A percentile compares a stretch with the other conserved stretches of the same genome.
Conservation (phyloP, 2,888 invertebrate genomes). For the Unio delphinus region DNA sequence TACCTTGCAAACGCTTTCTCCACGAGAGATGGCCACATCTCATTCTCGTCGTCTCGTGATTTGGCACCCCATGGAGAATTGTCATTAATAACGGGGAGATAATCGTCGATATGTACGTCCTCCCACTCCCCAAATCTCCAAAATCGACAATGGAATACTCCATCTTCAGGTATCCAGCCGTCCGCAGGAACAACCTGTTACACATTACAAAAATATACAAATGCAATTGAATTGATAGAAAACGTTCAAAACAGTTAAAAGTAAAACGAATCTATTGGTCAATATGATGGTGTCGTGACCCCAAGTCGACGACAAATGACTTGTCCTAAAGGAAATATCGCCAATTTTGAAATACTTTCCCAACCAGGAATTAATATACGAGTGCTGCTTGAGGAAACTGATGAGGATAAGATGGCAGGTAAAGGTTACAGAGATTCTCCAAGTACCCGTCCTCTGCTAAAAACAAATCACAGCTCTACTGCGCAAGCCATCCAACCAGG, state of each 20-base stretch:
- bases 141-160: conserved; percentile 58
- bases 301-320: background rate
- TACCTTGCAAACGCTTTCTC: conserved; percentile 68
- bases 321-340: too few relatives aligned
- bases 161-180: conserved; percentile 47
- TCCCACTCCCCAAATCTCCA: conserved; percentile 66
- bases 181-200: conserved; percentile 58
- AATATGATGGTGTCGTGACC: background rate
- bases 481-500: too few relatives aligned
- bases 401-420: too few relatives aligned
- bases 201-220: background rate
- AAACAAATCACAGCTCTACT: too few relatives aligned
- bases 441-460: too few relatives aligned
- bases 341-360: too few relatives aligned
- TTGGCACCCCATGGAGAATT: conserved; percentile 56
- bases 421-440: too few relatives aligned
- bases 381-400: too few relatives aligned
- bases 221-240: background rate
- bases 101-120: conserved; percentile 62
- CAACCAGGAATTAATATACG: too few relatives aligned
- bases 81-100: conserved; percentile 52
- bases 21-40: conserved; percentile 64
- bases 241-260: background rate
- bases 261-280: background rate
- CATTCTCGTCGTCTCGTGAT: conserved; percentile 55